phyloP scores from a whole-genome alignment of 2,113 vertebrate genomes.

The Cygnus atratus region DNA sequence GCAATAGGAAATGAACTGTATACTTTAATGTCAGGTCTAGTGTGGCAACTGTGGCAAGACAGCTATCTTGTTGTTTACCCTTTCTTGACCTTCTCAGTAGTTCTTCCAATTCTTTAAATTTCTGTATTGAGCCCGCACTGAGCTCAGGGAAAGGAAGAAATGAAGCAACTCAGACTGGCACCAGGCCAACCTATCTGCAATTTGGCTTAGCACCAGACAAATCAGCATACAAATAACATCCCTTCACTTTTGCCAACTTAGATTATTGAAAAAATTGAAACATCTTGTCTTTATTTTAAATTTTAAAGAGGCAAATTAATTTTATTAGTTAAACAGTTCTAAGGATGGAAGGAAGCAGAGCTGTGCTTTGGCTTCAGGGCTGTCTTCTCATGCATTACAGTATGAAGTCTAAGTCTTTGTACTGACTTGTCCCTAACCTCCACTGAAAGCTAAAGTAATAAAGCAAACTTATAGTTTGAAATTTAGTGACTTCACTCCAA shows the following conservation, averaged over 20 bases:
- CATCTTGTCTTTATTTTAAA: slow-evolving; percentile 68
- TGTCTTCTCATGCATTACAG: slow-evolving; percentile 38
- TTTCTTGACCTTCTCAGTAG: not conserved
- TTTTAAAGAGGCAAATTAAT: slow-evolving; percentile 68
- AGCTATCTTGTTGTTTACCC: not conserved
- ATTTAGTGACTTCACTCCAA: slow-evolving; percentile 58
- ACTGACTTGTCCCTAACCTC: slow-evolving; percentile 16
- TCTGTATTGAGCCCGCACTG: not conserved
- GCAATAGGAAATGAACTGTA: not conserved
- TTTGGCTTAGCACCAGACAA: slow-evolving; percentile 40
- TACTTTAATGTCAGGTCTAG: not conserved
- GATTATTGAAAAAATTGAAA: slow-evolving; percentile 58
- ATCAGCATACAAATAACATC: slow-evolving; percentile 45
- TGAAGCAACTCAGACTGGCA: not conserved
- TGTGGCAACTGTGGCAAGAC: not conserved
- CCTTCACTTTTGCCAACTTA: slow-evolving; percentile 29
- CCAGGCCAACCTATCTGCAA: not conserved
- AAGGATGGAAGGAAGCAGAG: not conserved
- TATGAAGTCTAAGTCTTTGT: slow-evolving; percentile 41
- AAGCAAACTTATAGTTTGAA: slow-evolving; percentile 65
- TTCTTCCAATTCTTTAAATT: not conserved
- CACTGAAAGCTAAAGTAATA: slow-evolving; percentile 55
- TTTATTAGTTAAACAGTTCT: slow-evolving; percentile 56
- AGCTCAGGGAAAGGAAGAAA: not conserved
- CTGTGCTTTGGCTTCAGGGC: not conserved